These are phyloP conservation scores for Carposina sasakii DNA, from an alignment of 1,140 invertebrate species.

Conservation along the genomic window DNA sequence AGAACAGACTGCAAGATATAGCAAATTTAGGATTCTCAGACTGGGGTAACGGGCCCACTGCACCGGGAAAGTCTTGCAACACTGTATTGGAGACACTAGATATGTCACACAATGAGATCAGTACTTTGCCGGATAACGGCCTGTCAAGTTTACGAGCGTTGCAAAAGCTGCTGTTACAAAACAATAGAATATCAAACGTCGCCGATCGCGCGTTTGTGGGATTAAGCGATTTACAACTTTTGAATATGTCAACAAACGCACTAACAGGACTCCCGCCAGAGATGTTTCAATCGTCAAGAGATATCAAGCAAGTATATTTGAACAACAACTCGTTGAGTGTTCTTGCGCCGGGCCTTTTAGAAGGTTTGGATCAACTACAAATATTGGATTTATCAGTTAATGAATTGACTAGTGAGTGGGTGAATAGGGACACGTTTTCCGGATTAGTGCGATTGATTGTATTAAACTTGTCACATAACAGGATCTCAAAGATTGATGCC, in stretches of 20 bases:
- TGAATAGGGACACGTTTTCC: conserved; percentile 85
- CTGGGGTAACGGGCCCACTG: conserved; percentile 73
- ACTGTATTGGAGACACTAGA: conserved; percentile 80
- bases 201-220: conserved; percentile 84
- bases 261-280: conserved; percentile 84
- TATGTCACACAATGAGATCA: conserved; percentile 83
- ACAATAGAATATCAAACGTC: conserved; percentile 82
- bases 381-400: conserved; percentile 86
- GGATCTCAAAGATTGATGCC: conserved; percentile 80
- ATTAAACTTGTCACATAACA: conserved; percentile 84
- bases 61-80: conserved; percentile 77
- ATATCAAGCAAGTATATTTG: conserved; percentile 83
- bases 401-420: conserved; percentile 84
- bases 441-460: conserved; percentile 81
- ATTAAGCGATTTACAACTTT: conserved; percentile 76
- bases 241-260: conserved; percentile 86
- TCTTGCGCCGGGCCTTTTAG: conserved; percentile 83
- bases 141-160: conserved; percentile 80
- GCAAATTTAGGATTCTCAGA: conserved; percentile 82
- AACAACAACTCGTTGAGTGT: conserved; percentile 88
- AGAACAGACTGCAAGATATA: conserved; percentile 85
- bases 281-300: conserved; percentile 80
- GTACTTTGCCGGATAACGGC: conserved; percentile 79
- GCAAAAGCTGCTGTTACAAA: conserved; percentile 79
- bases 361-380: conserved; percentile 83